Evolutionary conservation across 2,113 vertebrate genomes (phyloP).

Genomic region (Symphodus melops): DNA sequence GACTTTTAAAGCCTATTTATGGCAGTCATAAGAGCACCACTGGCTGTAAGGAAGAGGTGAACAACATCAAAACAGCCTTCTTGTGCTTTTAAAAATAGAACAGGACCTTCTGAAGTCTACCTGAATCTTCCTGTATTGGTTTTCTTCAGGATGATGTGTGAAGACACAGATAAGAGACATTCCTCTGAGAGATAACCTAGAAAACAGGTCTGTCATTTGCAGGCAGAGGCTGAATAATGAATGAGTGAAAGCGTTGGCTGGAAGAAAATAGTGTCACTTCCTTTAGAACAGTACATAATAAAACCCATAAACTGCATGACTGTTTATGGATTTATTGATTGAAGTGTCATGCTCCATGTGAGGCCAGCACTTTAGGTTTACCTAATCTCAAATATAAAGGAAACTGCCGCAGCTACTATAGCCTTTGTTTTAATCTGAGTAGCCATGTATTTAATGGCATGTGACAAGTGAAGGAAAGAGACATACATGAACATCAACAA

Average conservation of each 20-base stretch:
- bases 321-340: constrained; percentile 4
- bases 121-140: constrained; percentile 2
- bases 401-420: too few relatives aligned
- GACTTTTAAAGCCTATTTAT: constrained; percentile 46
- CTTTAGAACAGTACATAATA: constrained; percentile 3
- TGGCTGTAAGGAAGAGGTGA: constrained; percentile 8
- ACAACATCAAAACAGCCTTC: constrained; percentile 32
- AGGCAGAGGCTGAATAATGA: constrained; percentile 1
- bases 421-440: too few relatives aligned
- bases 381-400: background rate
- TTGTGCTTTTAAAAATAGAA: constrained; percentile 34
- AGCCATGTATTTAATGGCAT: too few relatives aligned
- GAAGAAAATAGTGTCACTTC: constrained; percentile 3
- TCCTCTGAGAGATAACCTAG: constrained; percentile 62
- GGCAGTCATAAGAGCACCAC: constrained; percentile 29
- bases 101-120: background rate
- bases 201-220: constrained; percentile 23
- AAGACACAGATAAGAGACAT: constrained; percentile 67
- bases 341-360: background rate
- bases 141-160: constrained; percentile 38
- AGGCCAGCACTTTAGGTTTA: background rate
- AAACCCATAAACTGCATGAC: background rate
- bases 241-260: constrained; percentile 3
- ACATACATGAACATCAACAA: too few relatives aligned
- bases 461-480: too few relatives aligned